Base-by-base conservation (phyloP, 2,113 vertebrate species). In the Muntiacus muntjak region DNA sequence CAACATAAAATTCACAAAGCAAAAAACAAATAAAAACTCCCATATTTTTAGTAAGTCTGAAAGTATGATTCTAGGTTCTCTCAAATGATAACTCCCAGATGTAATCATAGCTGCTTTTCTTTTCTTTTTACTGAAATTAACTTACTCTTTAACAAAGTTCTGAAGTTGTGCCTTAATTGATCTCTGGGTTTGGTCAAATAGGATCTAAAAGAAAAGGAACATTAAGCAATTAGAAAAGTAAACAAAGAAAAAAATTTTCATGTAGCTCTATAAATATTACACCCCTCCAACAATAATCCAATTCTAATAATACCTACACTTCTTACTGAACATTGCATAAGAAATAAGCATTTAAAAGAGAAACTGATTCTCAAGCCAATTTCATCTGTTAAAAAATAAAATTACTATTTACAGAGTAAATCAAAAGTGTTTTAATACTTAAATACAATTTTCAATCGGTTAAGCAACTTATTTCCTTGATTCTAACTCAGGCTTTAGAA, bases 141-240 rank as follows among this genome's bases (percentile, higher is more conserved):
- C 99, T 99, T 98, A 99, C 99, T 99, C 99, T 99, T 99, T 99
- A 76, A 99, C 99, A 62, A 99, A 99, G 33, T 99, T 99, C 98
- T 99, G 99, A 98, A 99, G 99, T 74, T 99, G 99, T 60, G 99
- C 99, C 98, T 99, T 99, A 98, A 99, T 99, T 52, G 99, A 99
- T 99, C 99, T 99, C 98, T 99, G 99, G 91, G 99, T 99, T 98
- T 99, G 99, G 98, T 99, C 99, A 98, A 99, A 99, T 36, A 99
- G 98, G 98, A 99, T 99, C 99, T 99, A 99, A 93, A 98, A 97
- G 40, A 96, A 58, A 97, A 97, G 14, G 26, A 96, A 96, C 30
- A 96, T 40, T 87, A 55, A 79, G 62, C 33, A 76, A 92, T 96
- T 87, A 97, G 54, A 81, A 78, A 97, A 91, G 23, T 87, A 94